Evolutionary conservation across 2,797 vertebrate species (phyloP), one percentile per base, ranked within the genome.

Genomic region (Momotus momota): DNA sequence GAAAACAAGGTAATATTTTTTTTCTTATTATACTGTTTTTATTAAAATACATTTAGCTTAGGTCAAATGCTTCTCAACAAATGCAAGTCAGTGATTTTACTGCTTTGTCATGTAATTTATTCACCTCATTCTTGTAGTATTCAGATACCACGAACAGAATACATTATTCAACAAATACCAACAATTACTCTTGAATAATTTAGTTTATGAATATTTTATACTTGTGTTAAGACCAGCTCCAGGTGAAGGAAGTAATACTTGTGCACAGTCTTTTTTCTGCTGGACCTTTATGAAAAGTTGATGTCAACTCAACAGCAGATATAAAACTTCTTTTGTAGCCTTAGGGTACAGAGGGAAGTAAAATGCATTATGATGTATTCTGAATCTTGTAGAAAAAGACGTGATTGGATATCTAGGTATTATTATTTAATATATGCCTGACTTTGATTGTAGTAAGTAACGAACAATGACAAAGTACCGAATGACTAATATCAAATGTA

Each of bases 181-280:
- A 94, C 90, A 96, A 95, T 96, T 96, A 86, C 67, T 92, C 51
- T 90, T 95, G 88, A 97, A 97, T 97, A 95, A 96, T 96, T 91
- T 94, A 93, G 70, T 38, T 94, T 62, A 96, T 93, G 51, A 94
- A 94, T 95, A 93, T 94, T 94, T 93, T 88, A 96, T 88, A 81
- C 25, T 26, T 75, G 23, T 64, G 31, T 90, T 79, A 64, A 86
- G 65, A 86, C 22, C 46, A 95, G 35, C 51, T 91, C 27, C n/a
- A 62, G 54, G 27, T 75, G 61, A 57, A 16, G 27, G 35, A 86
- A 38, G 17, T 65, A 80, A 77, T 90, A 69, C 43, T 79, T 83
- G 14, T 83, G 79, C 73, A 77, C 43, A 89, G 57, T 9, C 31
- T 90, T 74, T 93, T 62, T 79, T 69, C 18, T 93, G 15, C 61